A percentile compares a stretch with the other conserved stretches of the same genome.
These are phyloP conservation scores for Leuctra nigra DNA, from an alignment of 2,888 invertebrate genomes.

Conservation along the genomic window DNA sequence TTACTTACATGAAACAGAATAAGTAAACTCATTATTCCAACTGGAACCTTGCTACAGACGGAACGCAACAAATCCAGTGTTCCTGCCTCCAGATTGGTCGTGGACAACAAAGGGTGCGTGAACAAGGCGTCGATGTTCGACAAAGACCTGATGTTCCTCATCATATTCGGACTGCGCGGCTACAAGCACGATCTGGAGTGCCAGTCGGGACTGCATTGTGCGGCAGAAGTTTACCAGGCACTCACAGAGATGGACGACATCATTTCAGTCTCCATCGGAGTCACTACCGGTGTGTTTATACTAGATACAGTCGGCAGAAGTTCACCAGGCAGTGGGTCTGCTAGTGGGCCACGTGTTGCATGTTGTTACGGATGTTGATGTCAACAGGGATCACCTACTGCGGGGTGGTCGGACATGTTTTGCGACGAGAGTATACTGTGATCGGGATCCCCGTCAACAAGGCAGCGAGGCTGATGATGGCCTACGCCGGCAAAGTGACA, in stretches of 20 bases:
- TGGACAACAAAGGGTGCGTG: slow-evolving; percentile 52
- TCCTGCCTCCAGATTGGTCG: no score
- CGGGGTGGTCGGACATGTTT: slow-evolving; percentile 41
- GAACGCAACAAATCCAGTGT: no score
- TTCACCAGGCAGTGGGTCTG: no score
- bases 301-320: no score
- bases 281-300: slow-evolving; percentile 21
- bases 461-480: slow-evolving; percentile 36
- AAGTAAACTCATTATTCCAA: no score
- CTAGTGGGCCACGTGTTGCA: no score
- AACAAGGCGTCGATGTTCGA: slow-evolving; percentile 63
- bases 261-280: slow-evolving; percentile 3
- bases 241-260: slow-evolving; percentile 5
- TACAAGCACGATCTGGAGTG: slow-evolving; percentile 62
- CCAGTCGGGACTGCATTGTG: slow-evolving; percentile 58
- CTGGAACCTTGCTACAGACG: no score
- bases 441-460: slow-evolving; percentile 42
- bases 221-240: slow-evolving; percentile 41
- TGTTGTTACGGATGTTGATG: no score
- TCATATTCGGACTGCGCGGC: slow-evolving; percentile 63
- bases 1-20: no score
- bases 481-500: slow-evolving; percentile 30
- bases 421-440: slow-evolving; percentile 42
- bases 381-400: slow-evolving; percentile 40
- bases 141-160: slow-evolving; percentile 65